phyloP scores from a whole-genome alignment of 1,140 invertebrate species.

The Monomorium pharaonis region DNA sequence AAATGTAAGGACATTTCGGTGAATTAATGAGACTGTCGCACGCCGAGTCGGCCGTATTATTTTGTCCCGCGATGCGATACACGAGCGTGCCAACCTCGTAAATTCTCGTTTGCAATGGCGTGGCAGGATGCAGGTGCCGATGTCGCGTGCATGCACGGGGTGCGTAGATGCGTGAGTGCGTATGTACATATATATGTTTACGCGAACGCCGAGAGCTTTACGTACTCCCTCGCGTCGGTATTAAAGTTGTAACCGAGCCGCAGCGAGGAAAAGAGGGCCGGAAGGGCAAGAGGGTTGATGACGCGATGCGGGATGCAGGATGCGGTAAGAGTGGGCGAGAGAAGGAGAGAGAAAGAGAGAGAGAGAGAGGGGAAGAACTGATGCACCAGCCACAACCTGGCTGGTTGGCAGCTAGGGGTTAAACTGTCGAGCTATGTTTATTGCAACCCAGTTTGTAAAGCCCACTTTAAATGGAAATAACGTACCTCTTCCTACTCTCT shows the following conservation, averaged over 20 bases:
- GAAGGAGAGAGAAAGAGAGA: too few relatives aligned
- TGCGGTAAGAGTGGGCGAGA: neutral
- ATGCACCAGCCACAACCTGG: conserved; percentile 36
- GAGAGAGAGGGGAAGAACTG: neutral
- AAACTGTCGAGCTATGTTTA: conserved; percentile 65
- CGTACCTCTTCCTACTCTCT: conserved; percentile 9
- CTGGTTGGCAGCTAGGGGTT: conserved; percentile 24
- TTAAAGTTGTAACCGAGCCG: conserved; percentile 33
- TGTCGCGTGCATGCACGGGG: conserved; percentile 1
- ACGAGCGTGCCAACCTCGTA: neutral
- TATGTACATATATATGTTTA: neutral
- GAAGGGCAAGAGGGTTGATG: conserved; percentile 38
- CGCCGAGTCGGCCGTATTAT: conserved; percentile 11
- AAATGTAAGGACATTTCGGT: neutral
- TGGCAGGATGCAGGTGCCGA: conserved; percentile 21
- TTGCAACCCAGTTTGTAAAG: conserved; percentile 67
- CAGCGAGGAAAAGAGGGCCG: conserved; percentile 6
- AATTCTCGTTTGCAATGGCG: conserved; percentile 20
- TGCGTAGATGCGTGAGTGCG: neutral
- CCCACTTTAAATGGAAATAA: conserved; percentile 69
- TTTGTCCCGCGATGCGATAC: neutral
- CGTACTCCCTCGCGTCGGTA: conserved; percentile 4
- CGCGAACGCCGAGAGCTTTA: conserved; percentile 7
- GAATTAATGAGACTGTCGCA: neutral
- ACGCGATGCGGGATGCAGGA: neutral